Conservation (phyloP, 2,113 vertebrate genomes). For the Indicator maculatus region DNA sequence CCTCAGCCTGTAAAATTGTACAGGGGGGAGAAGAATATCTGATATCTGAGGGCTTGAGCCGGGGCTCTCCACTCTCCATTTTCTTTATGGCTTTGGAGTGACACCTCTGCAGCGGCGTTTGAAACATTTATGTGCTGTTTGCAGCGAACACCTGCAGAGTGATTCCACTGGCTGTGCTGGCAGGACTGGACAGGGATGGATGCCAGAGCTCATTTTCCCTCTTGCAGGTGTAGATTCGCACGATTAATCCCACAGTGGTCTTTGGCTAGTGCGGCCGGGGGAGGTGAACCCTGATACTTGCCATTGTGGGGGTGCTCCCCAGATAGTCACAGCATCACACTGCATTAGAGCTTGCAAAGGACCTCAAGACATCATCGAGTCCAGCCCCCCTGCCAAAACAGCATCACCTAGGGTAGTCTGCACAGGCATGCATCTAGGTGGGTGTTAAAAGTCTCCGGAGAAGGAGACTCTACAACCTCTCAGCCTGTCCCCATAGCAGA, state of each 20-base stretch:
- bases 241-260: not conserved
- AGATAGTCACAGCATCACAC: too few relatives aligned
- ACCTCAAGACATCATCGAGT: too few relatives aligned
- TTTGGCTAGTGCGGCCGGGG: not conserved
- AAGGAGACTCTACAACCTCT: too few relatives aligned
- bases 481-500: too few relatives aligned
- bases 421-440: too few relatives aligned
- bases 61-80: not conserved
- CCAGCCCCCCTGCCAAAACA: too few relatives aligned
- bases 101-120: conserved; percentile 15
- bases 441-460: too few relatives aligned
- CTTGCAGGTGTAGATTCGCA: not conserved
- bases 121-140: conserved; percentile 27
- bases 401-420: too few relatives aligned
- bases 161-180: not conserved
- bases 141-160: not conserved
- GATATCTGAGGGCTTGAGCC: not conserved
- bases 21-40: not conserved
- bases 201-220: fast-evolving
- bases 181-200: not conserved
- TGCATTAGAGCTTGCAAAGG: too few relatives aligned
- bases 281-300: not conserved
- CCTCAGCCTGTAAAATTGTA: not conserved
- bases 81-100: not conserved
- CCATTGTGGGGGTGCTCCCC: not conserved